Conservation (phyloP, 2,113 vertebrate genomes). For the Bothrops jararaca region DNA sequence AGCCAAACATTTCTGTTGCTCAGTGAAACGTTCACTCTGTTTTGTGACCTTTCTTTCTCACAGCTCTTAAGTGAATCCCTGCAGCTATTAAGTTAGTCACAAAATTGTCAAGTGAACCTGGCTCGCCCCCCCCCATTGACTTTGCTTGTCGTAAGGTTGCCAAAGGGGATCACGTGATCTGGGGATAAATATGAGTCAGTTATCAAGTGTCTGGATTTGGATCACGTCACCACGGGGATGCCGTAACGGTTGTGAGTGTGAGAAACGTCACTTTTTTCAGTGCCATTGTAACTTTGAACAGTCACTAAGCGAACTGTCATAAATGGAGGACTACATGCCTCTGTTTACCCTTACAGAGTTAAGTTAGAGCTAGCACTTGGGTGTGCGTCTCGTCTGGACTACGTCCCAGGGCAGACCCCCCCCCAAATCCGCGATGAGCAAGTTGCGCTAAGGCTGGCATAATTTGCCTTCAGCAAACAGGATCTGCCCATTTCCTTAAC, state of each 20-base stretch:
- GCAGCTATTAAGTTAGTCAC: too few relatives aligned
- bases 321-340: neutral
- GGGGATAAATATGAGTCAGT: too few relatives aligned
- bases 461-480: neutral
- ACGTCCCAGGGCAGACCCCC: neutral
- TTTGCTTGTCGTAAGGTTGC: too few relatives aligned
- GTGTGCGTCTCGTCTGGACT: neutral
- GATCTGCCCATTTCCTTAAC: constrained; percentile 64
- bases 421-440: neutral
- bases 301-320: too few relatives aligned
- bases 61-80: too few relatives aligned
- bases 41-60: neutral
- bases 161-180: too few relatives aligned
- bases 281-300: too few relatives aligned
- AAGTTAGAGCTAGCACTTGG: neutral
- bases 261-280: too few relatives aligned
- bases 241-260: neutral
- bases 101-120: too few relatives aligned
- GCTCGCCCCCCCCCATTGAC: too few relatives aligned
- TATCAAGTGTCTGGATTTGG: too few relatives aligned
- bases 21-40: neutral
- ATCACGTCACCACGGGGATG: too few relatives aligned
- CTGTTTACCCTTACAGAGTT: neutral
- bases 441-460: neutral
- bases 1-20: neutral